Evolutionary conservation across 2,888 invertebrate genomes (phyloP).

Genomic region (Oasisia sp.): DNA sequence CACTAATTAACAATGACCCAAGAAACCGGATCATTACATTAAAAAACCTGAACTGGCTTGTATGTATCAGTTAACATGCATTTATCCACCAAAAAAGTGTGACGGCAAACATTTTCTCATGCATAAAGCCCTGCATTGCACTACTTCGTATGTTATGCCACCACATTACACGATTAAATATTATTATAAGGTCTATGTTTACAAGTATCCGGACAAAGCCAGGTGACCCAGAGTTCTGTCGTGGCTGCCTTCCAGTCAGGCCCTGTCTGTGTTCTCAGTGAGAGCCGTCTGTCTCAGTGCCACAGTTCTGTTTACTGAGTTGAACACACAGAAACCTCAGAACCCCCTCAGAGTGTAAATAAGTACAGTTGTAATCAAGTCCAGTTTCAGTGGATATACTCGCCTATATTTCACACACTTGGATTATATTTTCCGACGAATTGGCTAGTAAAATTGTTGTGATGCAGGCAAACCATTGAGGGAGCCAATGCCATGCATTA

Average conservation of each 20-base stretch:
- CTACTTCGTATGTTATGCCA: background rate
- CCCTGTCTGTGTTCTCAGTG: background rate
- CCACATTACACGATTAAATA: background rate
- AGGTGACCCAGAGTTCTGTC: background rate
- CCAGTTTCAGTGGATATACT: too few species aligned
- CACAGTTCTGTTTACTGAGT: background rate
- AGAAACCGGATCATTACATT: too few species aligned
- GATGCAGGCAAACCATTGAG: too few species aligned
- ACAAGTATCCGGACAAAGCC: background rate
- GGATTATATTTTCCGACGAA: too few species aligned
- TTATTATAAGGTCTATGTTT: background rate
- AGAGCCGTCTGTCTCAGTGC: background rate
- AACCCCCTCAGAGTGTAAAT: background rate
- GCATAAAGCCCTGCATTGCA: background rate
- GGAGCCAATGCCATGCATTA: too few species aligned
- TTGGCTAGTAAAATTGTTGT: too few species aligned
- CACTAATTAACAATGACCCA: too few species aligned
- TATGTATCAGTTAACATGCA: too few species aligned
- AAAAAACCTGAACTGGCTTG: too few species aligned
- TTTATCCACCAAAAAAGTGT: too few species aligned
- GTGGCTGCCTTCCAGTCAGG: background rate
- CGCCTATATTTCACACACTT: too few species aligned
- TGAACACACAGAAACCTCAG: background rate
- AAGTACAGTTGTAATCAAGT: background rate
- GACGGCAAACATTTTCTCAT: too few species aligned